These are phyloP conservation scores for Prionace glauca DNA, from an alignment of 2,797 vertebrate species.

Conservation along the genomic window DNA sequence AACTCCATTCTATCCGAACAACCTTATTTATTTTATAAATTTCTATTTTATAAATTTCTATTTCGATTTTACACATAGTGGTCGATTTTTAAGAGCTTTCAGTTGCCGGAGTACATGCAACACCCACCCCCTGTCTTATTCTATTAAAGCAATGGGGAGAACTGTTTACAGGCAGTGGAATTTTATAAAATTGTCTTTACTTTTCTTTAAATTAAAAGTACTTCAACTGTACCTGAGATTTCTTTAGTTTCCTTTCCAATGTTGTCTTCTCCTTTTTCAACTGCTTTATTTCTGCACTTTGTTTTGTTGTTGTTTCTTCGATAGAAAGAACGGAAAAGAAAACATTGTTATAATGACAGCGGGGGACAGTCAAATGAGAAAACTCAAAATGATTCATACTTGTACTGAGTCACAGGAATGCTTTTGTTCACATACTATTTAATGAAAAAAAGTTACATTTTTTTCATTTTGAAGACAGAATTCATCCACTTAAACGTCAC, in stretches of 20 bases:
- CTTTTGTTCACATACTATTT: neutral
- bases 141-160: neutral
- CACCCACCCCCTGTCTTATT: neutral
- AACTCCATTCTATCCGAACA: neutral
- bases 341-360: neutral
- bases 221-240: conserved; percentile 58
- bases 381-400: neutral
- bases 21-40: neutral
- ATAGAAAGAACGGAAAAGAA: neutral
- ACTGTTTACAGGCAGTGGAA: neutral
- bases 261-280: conserved; percentile 71
- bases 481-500: neutral
- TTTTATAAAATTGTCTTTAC: neutral
- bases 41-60: neutral
- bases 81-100: neutral
- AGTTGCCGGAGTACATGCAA: neutral
- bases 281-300: conserved; percentile 65
- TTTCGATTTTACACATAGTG: neutral
- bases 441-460: neutral
- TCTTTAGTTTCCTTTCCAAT: conserved; percentile 72
- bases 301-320: conserved; percentile 66
- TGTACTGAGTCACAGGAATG: neutral
- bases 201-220: neutral
- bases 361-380: neutral
- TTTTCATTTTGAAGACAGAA: neutral